A percentile compares a stretch with the other conserved stretches of the same genome.
phyloP scores from a whole-genome alignment of 2,113 vertebrate genomes.

The Scytalopus superciliaris region DNA sequence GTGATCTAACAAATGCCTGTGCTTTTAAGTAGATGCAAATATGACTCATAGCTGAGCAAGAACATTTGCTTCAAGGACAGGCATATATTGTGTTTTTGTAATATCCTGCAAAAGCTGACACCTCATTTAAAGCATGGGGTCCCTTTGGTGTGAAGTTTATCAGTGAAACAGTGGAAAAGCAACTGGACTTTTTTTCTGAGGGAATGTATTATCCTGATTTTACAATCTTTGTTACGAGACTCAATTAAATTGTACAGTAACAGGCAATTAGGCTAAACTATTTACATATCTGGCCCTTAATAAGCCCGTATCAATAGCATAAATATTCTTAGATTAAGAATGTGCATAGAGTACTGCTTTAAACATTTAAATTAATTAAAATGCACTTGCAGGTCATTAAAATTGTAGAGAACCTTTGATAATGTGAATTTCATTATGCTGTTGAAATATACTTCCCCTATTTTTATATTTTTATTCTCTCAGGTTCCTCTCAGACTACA shows the following conservation, averaged over 20 bases:
- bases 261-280: constrained; percentile 18
- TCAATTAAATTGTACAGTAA: background rate
- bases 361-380: constrained; percentile 38
- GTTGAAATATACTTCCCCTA: background rate
- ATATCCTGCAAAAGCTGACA: constrained; percentile 9
- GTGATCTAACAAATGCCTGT: background rate
- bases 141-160: background rate
- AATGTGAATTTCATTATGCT: background rate
- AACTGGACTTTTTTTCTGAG: background rate
- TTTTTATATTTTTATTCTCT: background rate
- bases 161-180: background rate
- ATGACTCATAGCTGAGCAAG: constrained; percentile 11
- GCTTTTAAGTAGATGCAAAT: constrained; percentile 8
- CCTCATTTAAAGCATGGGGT: background rate
- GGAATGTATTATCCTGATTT: background rate
- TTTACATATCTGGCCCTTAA: constrained; percentile 8
- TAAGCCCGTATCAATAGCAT: background rate
- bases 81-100: background rate
- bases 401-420: background rate
- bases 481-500: background rate
- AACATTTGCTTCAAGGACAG: constrained; percentile 50
- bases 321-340: background rate
- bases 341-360: background rate
- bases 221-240: background rate
- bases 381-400: background rate